Evolutionary conservation across 2,797 vertebrate species (phyloP).

Genomic region (Rhabdophis nuchalis): DNA sequence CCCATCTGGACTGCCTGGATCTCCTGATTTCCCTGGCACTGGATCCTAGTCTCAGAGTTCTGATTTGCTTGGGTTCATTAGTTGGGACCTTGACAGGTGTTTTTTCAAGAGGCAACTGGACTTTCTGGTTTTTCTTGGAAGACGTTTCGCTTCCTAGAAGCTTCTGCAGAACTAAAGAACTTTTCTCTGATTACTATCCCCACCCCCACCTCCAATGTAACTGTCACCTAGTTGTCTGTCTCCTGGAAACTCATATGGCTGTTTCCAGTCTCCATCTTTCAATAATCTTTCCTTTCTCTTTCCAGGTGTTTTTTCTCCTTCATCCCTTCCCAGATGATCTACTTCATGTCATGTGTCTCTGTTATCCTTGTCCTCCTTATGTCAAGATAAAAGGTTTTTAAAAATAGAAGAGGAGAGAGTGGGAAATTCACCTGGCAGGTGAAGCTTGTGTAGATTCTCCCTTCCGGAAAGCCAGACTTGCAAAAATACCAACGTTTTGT

Average conservation of each 20-base stretch:
- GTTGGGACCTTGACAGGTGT: too few species aligned
- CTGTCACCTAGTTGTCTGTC: not conserved
- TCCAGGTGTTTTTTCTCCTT: not conserved
- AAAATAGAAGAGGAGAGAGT: not conserved
- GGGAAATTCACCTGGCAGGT: not conserved
- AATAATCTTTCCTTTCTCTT: not conserved
- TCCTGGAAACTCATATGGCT: not conserved
- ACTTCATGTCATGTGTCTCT: not conserved
- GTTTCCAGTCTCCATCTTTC: not conserved
- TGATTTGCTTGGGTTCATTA: too few species aligned
- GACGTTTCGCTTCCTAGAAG: too few species aligned
- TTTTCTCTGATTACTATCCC: not conserved
- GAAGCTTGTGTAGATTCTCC: not conserved
- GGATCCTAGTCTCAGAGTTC: too few species aligned
- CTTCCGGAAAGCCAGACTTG: not conserved
- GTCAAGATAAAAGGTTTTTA: not conserved
- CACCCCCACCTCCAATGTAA: not conserved
- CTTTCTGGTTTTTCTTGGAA: too few species aligned
- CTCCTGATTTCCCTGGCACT: not conserved
- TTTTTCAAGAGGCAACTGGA: too few species aligned
- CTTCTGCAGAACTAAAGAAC: not conserved
- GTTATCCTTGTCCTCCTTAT: not conserved
- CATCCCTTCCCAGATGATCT: not conserved
- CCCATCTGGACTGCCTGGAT: not conserved
- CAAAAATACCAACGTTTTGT: not conserved